These are phyloP conservation scores for Trachelipus rathkii DNA, from an alignment of 1,140 invertebrate species.

Conservation along the genomic window DNA sequence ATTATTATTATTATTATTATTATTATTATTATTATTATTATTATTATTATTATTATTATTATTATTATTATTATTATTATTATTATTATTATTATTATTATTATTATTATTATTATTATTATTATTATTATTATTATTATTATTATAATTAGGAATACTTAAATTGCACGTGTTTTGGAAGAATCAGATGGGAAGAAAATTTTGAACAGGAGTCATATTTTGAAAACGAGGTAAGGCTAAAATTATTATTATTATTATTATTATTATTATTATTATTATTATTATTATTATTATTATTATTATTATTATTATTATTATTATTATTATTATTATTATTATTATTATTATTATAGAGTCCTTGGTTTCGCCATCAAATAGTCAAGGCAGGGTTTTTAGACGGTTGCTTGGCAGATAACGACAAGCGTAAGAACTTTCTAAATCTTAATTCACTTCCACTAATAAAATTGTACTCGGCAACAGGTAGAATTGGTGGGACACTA, in stretches of 20 bases:
- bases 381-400: conserved; percentile 28
- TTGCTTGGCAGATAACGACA: conserved; percentile 31
- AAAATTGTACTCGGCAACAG: conserved; percentile 34
- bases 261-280: no score
- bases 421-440: conserved; percentile 37
- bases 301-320: no score
- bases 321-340: no score
- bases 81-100: no score
- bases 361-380: not conserved
- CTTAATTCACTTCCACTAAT: conserved; percentile 32
- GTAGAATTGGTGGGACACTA: conserved; percentile 37
- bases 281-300: no score
- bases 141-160: not conserved
- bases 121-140: not conserved
- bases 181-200: not conserved
- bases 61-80: no score
- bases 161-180: not conserved
- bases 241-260: no score
- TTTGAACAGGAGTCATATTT: not conserved
- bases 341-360: no score
- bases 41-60: no score
- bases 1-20: no score
- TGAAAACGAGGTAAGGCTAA: not conserved
- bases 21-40: no score
- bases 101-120: not conserved